Percentiles rank a stretch among this genome's conserved stretches.
Evolutionary conservation across 2,797 vertebrate species (phyloP).

Genomic region (Scarus forsteni): DNA sequence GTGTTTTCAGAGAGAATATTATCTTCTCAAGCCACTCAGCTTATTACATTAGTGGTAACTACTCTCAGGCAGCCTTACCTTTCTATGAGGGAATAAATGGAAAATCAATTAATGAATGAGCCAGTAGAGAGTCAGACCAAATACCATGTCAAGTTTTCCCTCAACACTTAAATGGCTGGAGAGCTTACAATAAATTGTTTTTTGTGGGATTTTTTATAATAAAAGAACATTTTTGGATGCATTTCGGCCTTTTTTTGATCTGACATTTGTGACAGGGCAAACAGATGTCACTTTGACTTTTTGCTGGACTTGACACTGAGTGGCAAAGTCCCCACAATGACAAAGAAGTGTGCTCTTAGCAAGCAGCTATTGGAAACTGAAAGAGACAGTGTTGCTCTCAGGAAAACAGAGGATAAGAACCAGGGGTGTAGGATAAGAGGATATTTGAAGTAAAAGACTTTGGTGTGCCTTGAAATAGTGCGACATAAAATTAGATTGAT

Average conservation of each 20-base stretch:
- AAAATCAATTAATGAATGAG: conserved; percentile 23
- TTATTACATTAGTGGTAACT: conserved; percentile 10
- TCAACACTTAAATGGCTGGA: neutral
- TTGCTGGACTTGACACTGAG: neutral
- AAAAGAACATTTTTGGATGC: neutral
- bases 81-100: neutral
- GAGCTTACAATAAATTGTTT: neutral
- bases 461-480: too few species aligned
- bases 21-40: conserved; percentile 21
- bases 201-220: conserved; percentile 1
- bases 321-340: too few species aligned
- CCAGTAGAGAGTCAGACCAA: conserved; percentile 15
- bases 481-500: too few species aligned
- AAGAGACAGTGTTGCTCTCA: too few species aligned
- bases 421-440: too few species aligned
- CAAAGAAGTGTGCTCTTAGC: too few species aligned
- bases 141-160: neutral
- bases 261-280: neutral
- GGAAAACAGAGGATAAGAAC: too few species aligned
- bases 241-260: neutral
- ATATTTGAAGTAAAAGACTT: too few species aligned
- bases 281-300: neutral
- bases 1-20: conserved; percentile 6
- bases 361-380: too few species aligned
- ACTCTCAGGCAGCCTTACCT: conserved; percentile 11